These are phyloP conservation scores for Cheilosia impressa DNA, from an alignment of 2,888 invertebrate genomes.

Conservation along the genomic window DNA sequence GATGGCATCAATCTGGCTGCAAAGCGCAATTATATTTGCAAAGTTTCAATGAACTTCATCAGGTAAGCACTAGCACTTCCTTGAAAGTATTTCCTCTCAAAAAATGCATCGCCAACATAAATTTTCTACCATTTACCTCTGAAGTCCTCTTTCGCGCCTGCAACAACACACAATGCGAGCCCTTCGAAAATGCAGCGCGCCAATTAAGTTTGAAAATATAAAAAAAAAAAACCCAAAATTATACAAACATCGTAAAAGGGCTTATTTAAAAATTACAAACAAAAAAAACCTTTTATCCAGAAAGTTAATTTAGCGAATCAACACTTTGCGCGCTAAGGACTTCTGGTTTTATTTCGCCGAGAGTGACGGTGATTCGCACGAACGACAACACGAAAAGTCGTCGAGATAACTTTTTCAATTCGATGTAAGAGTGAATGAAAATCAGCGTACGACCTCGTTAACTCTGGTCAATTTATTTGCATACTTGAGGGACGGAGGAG, in stretches of 20 bases:
- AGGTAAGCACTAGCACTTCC: neutral
- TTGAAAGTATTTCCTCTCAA: neutral
- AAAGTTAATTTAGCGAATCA: conserved; percentile 63
- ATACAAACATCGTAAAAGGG: conserved; percentile 18
- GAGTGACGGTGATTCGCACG: conserved; percentile 36
- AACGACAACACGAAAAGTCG: conserved; percentile 10
- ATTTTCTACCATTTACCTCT: neutral
- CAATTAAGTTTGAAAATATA: conserved; percentile 5
- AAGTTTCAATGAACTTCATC: no score
- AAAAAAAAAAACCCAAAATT: neutral
- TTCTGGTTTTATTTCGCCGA: conserved; percentile 14
- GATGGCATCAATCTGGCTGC: no score
- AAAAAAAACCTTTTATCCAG: conserved; percentile 10
- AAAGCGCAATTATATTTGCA: no score
- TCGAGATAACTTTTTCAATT: conserved; percentile 61
- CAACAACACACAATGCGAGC: neutral
- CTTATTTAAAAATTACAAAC: conserved; percentile 36
- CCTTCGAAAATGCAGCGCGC: neutral
- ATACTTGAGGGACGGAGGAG: conserved; percentile 9
- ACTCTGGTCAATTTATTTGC: conserved; percentile 47
- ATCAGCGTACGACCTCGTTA: conserved; percentile 19
- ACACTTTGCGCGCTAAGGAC: conserved; percentile 53
- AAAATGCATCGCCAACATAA: neutral
- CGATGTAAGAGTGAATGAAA: conserved; percentile 29
- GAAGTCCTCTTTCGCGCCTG: neutral